phyloP scores from a whole-genome alignment of 2,888 invertebrate genomes.

The Amblyteles armatorius region DNA sequence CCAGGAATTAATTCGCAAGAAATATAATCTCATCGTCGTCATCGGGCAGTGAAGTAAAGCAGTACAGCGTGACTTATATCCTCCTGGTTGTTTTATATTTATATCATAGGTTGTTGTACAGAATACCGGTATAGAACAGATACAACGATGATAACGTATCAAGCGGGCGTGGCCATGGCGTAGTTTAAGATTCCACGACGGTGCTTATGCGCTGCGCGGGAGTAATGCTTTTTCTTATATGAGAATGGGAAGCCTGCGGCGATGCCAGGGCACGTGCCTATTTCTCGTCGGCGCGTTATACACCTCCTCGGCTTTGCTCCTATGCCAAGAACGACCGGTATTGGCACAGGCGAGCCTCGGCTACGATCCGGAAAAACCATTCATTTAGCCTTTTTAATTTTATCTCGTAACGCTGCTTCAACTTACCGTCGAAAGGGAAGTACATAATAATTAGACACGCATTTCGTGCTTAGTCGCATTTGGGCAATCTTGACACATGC shows the following conservation, averaged over 20 bases:
- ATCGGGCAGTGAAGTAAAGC: constrained; percentile 44
- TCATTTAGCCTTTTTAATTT: constrained; percentile 2
- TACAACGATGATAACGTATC: constrained; percentile 66
- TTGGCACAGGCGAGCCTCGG: constrained; percentile 44
- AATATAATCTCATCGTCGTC: constrained; percentile 66
- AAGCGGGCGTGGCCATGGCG: constrained; percentile 64
- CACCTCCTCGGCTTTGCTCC: constrained; percentile 21
- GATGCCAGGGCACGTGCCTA: constrained; percentile 62
- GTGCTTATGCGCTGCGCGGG: constrained; percentile 64
- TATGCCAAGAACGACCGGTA: constrained; percentile 48
- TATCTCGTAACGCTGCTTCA: neutral
- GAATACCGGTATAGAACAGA: constrained; percentile 56
- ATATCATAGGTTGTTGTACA: constrained; percentile 23
- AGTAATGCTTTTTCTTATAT: constrained; percentile 67
- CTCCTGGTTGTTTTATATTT: constrained; percentile 21
- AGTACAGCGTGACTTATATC: constrained; percentile 9
- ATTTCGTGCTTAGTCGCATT: neutral
- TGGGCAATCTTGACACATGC: neutral
- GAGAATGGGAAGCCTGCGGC: constrained; percentile 58
- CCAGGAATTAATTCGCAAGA: constrained; percentile 69
- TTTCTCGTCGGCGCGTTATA: constrained; percentile 39
- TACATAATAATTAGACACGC: neutral
- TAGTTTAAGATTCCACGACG: constrained; percentile 65
- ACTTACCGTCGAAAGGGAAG: neutral
- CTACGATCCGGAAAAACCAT: constrained; percentile 37